Conservation (phyloP, 2,797 vertebrate species). For the Sebastes iracundus region DNA sequence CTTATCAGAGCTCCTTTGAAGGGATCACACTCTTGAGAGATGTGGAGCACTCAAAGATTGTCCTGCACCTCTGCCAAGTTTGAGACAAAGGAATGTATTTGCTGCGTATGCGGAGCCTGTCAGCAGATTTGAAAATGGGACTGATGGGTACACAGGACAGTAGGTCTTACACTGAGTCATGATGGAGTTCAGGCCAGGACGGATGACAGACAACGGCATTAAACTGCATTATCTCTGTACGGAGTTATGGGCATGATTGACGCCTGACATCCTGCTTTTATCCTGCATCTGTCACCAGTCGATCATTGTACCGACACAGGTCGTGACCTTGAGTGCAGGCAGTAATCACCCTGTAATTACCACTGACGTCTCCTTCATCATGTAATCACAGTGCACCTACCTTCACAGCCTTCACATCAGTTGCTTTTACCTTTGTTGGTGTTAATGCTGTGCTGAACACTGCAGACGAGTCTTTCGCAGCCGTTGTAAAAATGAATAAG, state of each 20-base stretch:
- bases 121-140: constrained; percentile 56
- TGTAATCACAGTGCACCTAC: constrained; percentile 16
- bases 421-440: constrained; percentile 7
- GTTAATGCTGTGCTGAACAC: constrained; percentile 25
- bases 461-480: constrained; percentile 25
- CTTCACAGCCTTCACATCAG: constrained; percentile 7
- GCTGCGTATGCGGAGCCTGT: constrained; percentile 38
- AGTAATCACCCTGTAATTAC: constrained; percentile 40
- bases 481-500: constrained; percentile 37
- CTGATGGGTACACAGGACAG: constrained; percentile 31
- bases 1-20: constrained; percentile 69
- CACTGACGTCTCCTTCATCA: constrained; percentile 28
- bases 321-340: constrained; percentile 22
- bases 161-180: constrained; percentile 1
- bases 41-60: constrained; percentile 54
- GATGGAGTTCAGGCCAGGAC: constrained; percentile 34
- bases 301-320: constrained; percentile 1
- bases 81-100: constrained; percentile 57
- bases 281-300: constrained; percentile 2
- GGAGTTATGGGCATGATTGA: constrained; percentile 5
- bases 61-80: constrained; percentile 55
- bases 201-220: constrained; percentile 10
- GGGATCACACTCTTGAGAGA: constrained; percentile 58
- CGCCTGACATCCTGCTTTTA: constrained; percentile 13
- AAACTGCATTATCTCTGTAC: constrained; percentile 10